Conservation (phyloP, 2,113 vertebrate species). For the Protobothrops flavoviridis region DNA sequence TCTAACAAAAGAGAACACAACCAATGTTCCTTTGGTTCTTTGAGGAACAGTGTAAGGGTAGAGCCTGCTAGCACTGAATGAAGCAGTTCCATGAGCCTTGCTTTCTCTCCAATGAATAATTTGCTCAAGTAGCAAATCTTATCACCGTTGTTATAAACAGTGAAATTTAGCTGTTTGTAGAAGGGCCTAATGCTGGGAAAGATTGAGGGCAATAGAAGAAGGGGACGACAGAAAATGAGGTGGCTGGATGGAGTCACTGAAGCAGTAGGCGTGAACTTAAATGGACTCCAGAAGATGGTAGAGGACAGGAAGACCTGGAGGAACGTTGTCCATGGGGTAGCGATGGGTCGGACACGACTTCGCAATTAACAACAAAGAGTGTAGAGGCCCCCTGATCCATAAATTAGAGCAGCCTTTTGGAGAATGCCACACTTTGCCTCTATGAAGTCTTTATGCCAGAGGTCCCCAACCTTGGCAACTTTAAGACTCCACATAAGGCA, state of each 20-base stretch:
- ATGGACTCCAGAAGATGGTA: no score
- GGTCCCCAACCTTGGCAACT: no score
- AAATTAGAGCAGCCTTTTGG: neutral
- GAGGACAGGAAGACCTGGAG: no score
- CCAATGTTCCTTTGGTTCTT: neutral
- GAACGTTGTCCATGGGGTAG: no score
- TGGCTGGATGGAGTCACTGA: no score
- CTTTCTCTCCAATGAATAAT: neutral
- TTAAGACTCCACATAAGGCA: neutral
- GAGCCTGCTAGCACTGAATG: neutral
- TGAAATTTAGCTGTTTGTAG: slow-evolving; percentile 14
- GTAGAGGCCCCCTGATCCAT: neutral
- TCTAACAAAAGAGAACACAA: slow-evolving; percentile 15
- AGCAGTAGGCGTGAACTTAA: no score
- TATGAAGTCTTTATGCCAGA: neutral
- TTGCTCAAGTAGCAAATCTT: neutral
- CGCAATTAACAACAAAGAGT: neutral
- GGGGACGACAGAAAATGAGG: no score
- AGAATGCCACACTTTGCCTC: neutral
- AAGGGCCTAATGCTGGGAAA: no score
- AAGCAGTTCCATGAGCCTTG: fast-evolving
- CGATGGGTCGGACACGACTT: no score
- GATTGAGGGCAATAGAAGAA: no score
- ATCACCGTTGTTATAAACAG: neutral
- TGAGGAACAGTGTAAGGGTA: fast-evolving